Conservation (phyloP, 1,140 invertebrate genomes). For the Ruditapes philippinarum region DNA sequence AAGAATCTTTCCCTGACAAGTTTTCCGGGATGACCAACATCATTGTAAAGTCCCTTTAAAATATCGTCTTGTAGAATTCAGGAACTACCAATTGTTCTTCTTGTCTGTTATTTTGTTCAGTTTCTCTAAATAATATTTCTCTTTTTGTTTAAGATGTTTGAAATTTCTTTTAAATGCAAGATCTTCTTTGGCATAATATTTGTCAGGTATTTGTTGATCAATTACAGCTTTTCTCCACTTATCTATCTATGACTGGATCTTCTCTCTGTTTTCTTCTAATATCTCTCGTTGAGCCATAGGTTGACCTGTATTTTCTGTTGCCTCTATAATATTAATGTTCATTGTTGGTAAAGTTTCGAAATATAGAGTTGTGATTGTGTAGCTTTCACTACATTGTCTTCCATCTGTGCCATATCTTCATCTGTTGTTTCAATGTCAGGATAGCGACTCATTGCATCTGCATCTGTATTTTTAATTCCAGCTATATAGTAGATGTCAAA, state of each 20-base stretch:
- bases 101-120: no score
- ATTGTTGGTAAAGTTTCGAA: background rate
- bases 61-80: background rate
- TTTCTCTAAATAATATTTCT: background rate
- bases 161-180: slow-evolving; percentile 7
- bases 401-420: background rate
- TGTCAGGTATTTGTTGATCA: background rate
- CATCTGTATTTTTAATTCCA: background rate
- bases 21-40: slow-evolving; percentile 53
- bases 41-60: slow-evolving; percentile 19
- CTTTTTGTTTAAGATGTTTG: background rate
- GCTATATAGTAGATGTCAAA: background rate
- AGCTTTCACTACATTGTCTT: background rate
- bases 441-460: background rate
- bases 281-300: background rate
- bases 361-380: background rate
- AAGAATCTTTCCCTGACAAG: slow-evolving; percentile 56
- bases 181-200: background rate
- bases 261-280: background rate
- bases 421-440: background rate
- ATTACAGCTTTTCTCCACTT: slow-evolving; percentile 16
- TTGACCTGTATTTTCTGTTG: background rate
- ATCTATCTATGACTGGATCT: background rate
- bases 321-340: background rate
- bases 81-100: background rate